A percentile compares a stretch with the other conserved stretches of the same genome.
phyloP scores from a whole-genome alignment of 1,140 invertebrate genomes.

The Ceratina australensis region DNA sequence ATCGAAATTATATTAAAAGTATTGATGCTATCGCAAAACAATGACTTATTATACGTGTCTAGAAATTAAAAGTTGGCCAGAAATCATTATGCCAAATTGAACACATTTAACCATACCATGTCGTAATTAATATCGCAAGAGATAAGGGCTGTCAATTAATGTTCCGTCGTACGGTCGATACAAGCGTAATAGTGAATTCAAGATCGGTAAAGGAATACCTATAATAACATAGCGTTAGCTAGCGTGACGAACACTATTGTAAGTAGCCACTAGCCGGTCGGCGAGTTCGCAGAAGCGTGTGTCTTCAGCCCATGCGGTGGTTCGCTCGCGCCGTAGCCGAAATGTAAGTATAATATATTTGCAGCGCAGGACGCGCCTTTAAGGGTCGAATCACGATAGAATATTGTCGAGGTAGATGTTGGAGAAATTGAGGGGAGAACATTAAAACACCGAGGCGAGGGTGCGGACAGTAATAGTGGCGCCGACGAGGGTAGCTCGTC shows the following conservation, averaged over 20 bases:
- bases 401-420: slow-evolving; percentile 64
- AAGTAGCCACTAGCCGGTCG: too few relatives aligned
- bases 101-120: too few relatives aligned
- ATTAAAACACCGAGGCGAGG: slow-evolving; percentile 70
- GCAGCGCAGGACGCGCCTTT: slow-evolving; percentile 44
- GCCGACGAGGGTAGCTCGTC: slow-evolving; percentile 61
- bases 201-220: slow-evolving; percentile 54
- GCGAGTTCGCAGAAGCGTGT: not conserved
- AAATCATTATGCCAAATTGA: too few relatives aligned
- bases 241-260: slow-evolving; percentile 8
- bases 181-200: not conserved
- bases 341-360: slow-evolving; percentile 33
- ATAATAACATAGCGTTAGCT: slow-evolving; percentile 48
- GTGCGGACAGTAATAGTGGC: slow-evolving; percentile 69
- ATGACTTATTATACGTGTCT: too few relatives aligned
- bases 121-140: too few relatives aligned
- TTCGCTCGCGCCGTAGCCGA: slow-evolving; percentile 15
- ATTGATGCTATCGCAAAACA: too few relatives aligned
- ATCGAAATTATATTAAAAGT: too few relatives aligned
- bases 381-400: slow-evolving; percentile 63
- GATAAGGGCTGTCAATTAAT: too few relatives aligned
- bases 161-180: not conserved
- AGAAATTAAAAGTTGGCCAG: too few relatives aligned
- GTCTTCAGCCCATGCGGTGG: slow-evolving; percentile 30
- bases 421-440: slow-evolving; percentile 68